Conservation (phyloP, 2,113 vertebrate genomes). For the Lepus americanus region DNA sequence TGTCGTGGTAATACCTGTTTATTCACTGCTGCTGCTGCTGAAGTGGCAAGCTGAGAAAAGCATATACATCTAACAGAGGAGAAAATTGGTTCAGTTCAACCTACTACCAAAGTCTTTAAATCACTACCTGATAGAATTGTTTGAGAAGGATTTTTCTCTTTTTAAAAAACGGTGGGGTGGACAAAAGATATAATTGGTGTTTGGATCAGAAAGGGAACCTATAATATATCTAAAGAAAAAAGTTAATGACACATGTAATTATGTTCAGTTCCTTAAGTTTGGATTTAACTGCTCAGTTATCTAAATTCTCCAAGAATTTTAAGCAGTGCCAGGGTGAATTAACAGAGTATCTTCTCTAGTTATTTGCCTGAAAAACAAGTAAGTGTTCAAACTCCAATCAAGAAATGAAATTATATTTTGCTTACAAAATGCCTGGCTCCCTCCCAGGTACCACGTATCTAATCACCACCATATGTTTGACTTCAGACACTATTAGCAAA, state of each 20-base stretch:
- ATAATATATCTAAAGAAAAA: slow-evolving; percentile 40
- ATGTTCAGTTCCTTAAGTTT: slow-evolving; percentile 39
- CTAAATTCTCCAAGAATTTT: slow-evolving; percentile 66
- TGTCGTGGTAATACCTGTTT: slow-evolving; percentile 50
- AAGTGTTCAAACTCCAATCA: slow-evolving; percentile 63
- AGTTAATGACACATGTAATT: slow-evolving; percentile 41
- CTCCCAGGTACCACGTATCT: slow-evolving; percentile 39
- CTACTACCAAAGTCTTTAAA: slow-evolving; percentile 13
- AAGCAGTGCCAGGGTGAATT: slow-evolving; percentile 50
- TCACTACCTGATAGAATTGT: not conserved
- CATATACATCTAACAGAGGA: slow-evolving; percentile 6
- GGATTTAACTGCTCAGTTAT: slow-evolving; percentile 58
- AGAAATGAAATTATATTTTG: slow-evolving; percentile 69
- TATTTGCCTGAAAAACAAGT: slow-evolving; percentile 45
- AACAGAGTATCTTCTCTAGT: not conserved
- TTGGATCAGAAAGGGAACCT: slow-evolving; percentile 63
- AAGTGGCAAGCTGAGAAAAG: slow-evolving; percentile 72
- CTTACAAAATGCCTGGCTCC: slow-evolving; percentile 63
- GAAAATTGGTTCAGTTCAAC: slow-evolving; percentile 31
- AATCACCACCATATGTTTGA: slow-evolving; percentile 63
- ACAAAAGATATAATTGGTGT: slow-evolving; percentile 59
- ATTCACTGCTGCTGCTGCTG: slow-evolving; percentile 56
- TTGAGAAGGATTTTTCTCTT: slow-evolving; percentile 30
- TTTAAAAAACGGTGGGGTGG: slow-evolving; percentile 25
- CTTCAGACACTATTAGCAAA: slow-evolving; percentile 66